A percentile compares a stretch with the other conserved stretches of the same genome.
Evolutionary conservation across 2,797 vertebrate genomes (phyloP).

Genomic region (Melopsittacus undulatus): DNA sequence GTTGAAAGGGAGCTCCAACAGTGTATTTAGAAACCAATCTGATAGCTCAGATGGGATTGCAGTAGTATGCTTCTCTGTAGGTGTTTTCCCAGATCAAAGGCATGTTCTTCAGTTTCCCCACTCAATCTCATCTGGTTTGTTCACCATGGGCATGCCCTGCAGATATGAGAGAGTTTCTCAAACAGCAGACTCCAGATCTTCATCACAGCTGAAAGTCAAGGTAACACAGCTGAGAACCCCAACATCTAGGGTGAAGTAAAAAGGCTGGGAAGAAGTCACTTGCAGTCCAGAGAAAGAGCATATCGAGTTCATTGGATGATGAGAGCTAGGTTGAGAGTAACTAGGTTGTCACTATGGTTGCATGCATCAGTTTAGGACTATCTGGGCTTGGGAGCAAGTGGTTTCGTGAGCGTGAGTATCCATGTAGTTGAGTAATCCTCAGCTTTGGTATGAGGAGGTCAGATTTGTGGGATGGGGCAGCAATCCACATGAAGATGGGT

Average conservation of each 20-base stretch:
- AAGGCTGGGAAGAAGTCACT: not conserved
- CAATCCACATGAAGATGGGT: not conserved
- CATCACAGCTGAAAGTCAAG: accelerated
- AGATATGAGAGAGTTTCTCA: not conserved
- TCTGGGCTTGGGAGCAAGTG: not conserved
- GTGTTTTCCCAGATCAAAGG: not conserved
- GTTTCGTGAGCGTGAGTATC: not conserved
- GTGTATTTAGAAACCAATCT: not conserved
- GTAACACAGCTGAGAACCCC: not conserved
- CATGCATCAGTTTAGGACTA: not conserved
- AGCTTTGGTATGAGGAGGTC: not conserved
- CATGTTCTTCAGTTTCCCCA: not conserved
- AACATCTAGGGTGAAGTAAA: not conserved
- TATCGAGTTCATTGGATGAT: not conserved
- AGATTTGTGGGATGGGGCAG: not conserved
- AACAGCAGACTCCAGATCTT: not conserved
- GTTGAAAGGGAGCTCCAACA: not conserved
- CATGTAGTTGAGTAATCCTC: not conserved
- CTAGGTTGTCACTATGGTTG: not conserved
- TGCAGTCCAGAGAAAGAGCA: not conserved
- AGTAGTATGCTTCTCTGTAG: not conserved
- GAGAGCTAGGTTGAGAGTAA: accelerated
- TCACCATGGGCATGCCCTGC: accelerated
- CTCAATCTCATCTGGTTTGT: not conserved
- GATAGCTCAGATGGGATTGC: not conserved